Base-by-base conservation (phyloP, 2,888 invertebrate species). In the Sarcophaga caerulescens region DNA sequence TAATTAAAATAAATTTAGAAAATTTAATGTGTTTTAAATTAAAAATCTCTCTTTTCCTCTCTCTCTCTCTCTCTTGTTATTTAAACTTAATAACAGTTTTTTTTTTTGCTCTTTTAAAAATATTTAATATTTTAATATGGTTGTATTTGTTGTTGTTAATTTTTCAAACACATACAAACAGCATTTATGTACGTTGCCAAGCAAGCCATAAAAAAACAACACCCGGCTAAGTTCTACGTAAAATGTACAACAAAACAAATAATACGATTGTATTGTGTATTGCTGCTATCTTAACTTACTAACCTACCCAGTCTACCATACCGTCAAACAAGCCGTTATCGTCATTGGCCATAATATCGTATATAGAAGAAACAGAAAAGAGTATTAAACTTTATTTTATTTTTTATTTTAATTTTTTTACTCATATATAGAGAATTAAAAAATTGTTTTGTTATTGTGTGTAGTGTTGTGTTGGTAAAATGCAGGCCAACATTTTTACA, bases 391-490 rank as follows among this genome's bases (percentile, higher is more conserved):
- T 52, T 52, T 52, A 52, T 17, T 14, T 17, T 35, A 35, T 6
- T 35, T 35, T 35, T 35, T 35, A 6, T 35, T 35, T n/a, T n/a
- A n/a, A n/a, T n/a, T n/a, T n/a, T n/a, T 35, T 35, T 10, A 35
- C 35, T 35, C 35, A 35, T 35, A 35, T 35, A 35, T 10, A 35
- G 35, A 35, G 35, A 35, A n/a, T 57, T 57, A 57, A 6, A 57
- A 57, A 57, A 57, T 57, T 57, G 57, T 57, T 17, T 57, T 14
- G n/a, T 17, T 57, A 2, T 8, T 57, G 4, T 17, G 17, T 57
- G 17, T 60, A 60, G 60, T 11, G 25, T 71, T 44, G 70, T 71
- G 44, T 21, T 35, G 57, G 59, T 68, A 52, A 65, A 76, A 70
- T 77, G 65, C 45, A 63, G 76, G 70, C 71, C 1, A 17, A 62